Base-by-base conservation (phyloP, 2,797 vertebrate genomes). In the Anableps anableps region DNA sequence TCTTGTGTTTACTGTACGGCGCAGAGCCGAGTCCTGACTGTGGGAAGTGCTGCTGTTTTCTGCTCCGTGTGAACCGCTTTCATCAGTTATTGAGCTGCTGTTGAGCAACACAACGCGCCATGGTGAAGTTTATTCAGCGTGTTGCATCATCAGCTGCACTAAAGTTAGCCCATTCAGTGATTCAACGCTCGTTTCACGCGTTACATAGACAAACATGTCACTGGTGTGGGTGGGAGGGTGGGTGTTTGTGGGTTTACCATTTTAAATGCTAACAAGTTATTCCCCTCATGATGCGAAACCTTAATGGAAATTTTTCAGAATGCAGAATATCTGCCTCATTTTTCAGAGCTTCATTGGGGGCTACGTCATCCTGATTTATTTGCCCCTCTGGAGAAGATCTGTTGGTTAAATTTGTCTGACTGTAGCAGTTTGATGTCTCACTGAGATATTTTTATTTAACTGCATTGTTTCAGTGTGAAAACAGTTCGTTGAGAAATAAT, bases 1-100 rank as follows among this genome's bases (percentile, higher is more conserved):
- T 74, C 79, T 64, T 8, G 2, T 81, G 77, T 90, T 92, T 80
- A 83, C 78, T 70, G 81, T 81, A 80, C 75, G 60, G 19, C 80
- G 78, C 64, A 79, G 72, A 81, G 43, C 26, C 19, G 36, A 72
- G n/a, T 16, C 36, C 48, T 21, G 10, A 43, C 21, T 76, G 82
- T 80, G 79, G 41, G 78, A 85, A 47, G 43, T 7, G 62, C 79
- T n/a, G 74, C 17, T 77, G 41, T 74, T 47, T 26, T n/a, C 17
- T 29, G 2, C 58, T 64, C 53, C 21, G 38, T 82, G 74, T 19
- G 47, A 86, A 74, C 75, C 0, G 4, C 26, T 76, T 76, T 79
- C 17, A 21, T 76, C 76, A 72, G 79, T 66, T 82, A 75, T 53
- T 62, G 14, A 74, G 76, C 43, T 60, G 75, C 77, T 72, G 50